Percentiles rank a stretch among this genome's conserved stretches.
Evolutionary conservation across 1,140 invertebrate genomes (phyloP).

Genomic region (Protaetia brevitarsis): DNA sequence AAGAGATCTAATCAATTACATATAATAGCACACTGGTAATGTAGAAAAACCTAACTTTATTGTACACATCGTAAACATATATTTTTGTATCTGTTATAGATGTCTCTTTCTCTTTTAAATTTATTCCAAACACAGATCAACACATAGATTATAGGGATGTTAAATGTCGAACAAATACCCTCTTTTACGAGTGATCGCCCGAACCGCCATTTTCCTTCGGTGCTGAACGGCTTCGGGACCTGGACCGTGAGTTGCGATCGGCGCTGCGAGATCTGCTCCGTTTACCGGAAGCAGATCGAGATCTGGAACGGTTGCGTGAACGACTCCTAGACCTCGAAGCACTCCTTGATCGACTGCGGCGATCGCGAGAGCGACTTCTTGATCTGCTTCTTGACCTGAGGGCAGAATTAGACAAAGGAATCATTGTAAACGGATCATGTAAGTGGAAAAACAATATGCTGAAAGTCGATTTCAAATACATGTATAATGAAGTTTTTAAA

Average conservation of each 20-base stretch:
- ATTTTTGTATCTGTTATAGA: not conserved
- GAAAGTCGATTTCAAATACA: too few species aligned
- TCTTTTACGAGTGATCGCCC: conserved; percentile 22
- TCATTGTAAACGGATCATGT: too few species aligned
- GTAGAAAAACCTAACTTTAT: conserved; percentile 3
- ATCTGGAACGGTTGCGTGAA: conserved; percentile 45
- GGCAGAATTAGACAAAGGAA: conserved; percentile 39
- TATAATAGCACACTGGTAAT: not conserved
- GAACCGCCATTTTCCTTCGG: conserved; percentile 40
- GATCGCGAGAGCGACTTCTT: conserved; percentile 47
- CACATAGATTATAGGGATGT: not conserved
- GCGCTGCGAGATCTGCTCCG: conserved; percentile 42
- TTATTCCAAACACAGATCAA: not conserved
- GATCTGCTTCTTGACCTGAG: conserved; percentile 55
- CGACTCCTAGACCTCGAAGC: conserved; percentile 46
- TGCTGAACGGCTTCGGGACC: conserved; percentile 42
- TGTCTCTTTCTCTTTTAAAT: not conserved
- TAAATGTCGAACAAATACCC: not conserved
- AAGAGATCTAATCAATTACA: conserved; percentile 7
- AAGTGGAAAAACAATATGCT: too few species aligned
- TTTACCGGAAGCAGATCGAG: conserved; percentile 43
- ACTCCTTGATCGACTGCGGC: conserved; percentile 46
- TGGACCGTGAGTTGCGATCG: conserved; percentile 34
- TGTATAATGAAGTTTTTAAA: too few species aligned
- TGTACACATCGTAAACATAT: conserved; percentile 1